Percentiles rank a stretch among this genome's conserved stretches.
Conservation (phyloP, 2,888 invertebrate genomes). For the Platycnemis pennipes region DNA sequence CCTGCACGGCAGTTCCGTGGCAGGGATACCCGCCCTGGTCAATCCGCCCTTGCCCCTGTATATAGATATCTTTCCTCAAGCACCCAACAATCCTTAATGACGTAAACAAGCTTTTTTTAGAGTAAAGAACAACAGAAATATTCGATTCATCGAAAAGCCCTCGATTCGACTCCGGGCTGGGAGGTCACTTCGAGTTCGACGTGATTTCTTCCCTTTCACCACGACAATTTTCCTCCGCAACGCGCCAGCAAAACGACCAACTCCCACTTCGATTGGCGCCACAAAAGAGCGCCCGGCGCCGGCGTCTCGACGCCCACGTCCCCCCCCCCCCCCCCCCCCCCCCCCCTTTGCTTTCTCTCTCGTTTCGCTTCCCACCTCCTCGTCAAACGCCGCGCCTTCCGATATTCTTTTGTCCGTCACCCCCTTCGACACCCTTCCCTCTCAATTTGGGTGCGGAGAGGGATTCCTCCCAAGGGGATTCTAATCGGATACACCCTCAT, state of each 20-base stretch:
- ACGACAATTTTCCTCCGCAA: neutral
- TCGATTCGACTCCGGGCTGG: no score
- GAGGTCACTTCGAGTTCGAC: neutral
- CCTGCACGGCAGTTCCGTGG: no score
- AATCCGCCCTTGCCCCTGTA: no score
- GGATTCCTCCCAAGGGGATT: neutral
- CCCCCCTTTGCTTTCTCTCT: neutral
- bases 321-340: neutral
- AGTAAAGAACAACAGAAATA: no score
- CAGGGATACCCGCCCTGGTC: no score
- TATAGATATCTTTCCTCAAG: no score
- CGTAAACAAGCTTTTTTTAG: no score
- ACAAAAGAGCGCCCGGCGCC: neutral
- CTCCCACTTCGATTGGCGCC: neutral
- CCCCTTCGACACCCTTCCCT: neutral
- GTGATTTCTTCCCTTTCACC: neutral
- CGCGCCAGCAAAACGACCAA: neutral
- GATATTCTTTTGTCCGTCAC: constrained; percentile 18
- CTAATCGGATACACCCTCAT: neutral
- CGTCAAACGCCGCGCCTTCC: neutral
- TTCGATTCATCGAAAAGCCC: no score
- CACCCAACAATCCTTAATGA: no score
- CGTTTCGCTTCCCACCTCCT: neutral
- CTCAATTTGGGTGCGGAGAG: neutral
- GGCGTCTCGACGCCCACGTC: neutral